Conservation (phyloP, 2,888 invertebrate genomes). For the Apodemia duryi region DNA sequence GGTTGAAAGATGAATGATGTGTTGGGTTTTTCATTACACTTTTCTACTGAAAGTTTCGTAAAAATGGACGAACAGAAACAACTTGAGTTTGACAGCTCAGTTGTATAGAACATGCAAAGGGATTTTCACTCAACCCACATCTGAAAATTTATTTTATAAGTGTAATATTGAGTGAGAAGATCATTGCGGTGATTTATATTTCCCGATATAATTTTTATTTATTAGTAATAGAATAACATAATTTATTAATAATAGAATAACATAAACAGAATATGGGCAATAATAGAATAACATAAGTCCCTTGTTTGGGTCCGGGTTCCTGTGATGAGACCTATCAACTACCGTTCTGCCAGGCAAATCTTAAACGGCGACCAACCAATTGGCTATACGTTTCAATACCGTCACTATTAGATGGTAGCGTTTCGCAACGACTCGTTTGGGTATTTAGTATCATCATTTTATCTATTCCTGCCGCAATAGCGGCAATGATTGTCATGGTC, state of each 20-base stretch:
- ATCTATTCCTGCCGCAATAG: too few species aligned
- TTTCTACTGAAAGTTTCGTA: slow-evolving; percentile 43
- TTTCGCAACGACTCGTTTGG: too few species aligned
- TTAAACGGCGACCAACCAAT: too few species aligned
- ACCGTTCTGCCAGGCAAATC: too few species aligned
- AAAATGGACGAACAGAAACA: slow-evolving; percentile 46
- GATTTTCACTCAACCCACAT: slow-evolving; percentile 29
- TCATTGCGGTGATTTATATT: neutral
- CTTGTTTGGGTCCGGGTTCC: too few species aligned
- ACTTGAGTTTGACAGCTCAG: slow-evolving; percentile 47
- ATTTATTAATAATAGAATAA: neutral
- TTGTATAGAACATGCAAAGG: slow-evolving; percentile 39
- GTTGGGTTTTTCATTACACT: slow-evolving; percentile 50
- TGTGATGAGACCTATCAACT: too few species aligned
- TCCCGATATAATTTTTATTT: neutral
- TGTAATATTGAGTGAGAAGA: neutral
- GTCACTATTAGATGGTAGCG: too few species aligned
- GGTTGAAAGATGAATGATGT: slow-evolving; percentile 75
- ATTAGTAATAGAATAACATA: neutral
- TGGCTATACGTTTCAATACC: too few species aligned
- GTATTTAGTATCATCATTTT: too few species aligned
- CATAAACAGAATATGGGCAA: neutral
- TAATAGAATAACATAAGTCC: neutral
- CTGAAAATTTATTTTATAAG: slow-evolving; percentile 28
- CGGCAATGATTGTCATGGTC: too few species aligned